Conservation (phyloP, 53 echinoderm and acorn worm species). For the Arbacia lixula region DNA sequence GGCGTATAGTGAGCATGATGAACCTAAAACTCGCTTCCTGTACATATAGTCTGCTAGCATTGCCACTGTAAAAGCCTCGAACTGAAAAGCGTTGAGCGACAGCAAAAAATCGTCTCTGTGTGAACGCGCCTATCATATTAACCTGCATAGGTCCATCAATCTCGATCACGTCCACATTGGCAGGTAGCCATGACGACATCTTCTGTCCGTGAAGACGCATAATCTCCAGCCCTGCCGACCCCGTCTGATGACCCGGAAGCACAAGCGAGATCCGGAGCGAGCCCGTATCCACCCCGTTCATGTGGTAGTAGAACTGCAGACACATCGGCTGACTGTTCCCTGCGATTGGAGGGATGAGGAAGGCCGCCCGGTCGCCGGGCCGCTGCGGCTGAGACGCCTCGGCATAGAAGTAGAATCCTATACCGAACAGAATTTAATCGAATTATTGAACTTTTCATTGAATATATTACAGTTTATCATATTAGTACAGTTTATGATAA, state of each 20-base stretch:
- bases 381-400: slow-evolving; percentile 50
- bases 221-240: slow-evolving; percentile 27
- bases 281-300: slow-evolving; percentile 67
- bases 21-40: no score
- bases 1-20: no score
- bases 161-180: slow-evolving; percentile 18
- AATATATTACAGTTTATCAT: no score
- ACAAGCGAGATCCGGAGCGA: slow-evolving; percentile 24
- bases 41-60: no score
- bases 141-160: slow-evolving; percentile 43
- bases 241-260: slow-evolving; percentile 48
- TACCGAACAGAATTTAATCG: neutral
- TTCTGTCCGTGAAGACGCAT: slow-evolving; percentile 31
- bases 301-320: slow-evolving; percentile 70
- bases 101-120: no score
- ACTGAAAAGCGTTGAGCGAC: no score
- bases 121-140: no score
- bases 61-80: no score
- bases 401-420: slow-evolving; percentile 47
- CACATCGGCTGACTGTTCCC: slow-evolving; percentile 58
- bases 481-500: no score
- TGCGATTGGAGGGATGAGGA: slow-evolving; percentile 12
- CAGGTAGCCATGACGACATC: slow-evolving; percentile 51
- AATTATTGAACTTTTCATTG: no score
- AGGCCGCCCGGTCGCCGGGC: slow-evolving; percentile 36